phyloP scores from a whole-genome alignment of 2,888 invertebrate genomes.

The Caenorhabditis sp. region DNA sequence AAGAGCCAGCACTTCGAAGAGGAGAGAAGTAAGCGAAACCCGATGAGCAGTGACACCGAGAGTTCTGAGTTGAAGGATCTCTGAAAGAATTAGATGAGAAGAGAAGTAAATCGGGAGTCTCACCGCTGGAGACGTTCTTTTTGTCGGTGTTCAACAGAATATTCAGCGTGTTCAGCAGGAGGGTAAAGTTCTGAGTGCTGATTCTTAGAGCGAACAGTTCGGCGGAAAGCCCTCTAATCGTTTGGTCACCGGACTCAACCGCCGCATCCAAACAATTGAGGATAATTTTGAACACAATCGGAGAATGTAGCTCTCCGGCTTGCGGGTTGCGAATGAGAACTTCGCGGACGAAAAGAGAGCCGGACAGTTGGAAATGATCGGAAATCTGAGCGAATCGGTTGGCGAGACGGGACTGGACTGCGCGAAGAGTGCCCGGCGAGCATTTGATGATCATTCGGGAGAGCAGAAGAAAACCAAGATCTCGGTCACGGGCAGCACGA shows the following conservation, averaged over 20 bases:
- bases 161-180: conserved; percentile 48
- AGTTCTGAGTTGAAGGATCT: conserved; percentile 33
- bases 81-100: conserved; percentile 3
- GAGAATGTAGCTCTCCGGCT: conserved; percentile 57
- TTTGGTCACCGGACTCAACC: conserved; percentile 21
- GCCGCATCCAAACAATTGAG: conserved; percentile 46
- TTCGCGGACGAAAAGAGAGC: conserved; percentile 58
- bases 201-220: conserved; percentile 59
- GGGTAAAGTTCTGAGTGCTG: conserved; percentile 16
- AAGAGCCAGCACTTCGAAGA: conserved; percentile 42
- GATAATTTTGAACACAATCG: conserved; percentile 28
- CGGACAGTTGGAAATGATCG: conserved; percentile 33
- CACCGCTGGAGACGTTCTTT: conserved; percentile 31
- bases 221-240: conserved; percentile 32
- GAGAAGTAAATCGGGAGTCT: neutral
- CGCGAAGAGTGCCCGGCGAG: conserved; percentile 39
- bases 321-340: conserved; percentile 56
- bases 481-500: conserved; percentile 11
- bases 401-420: conserved; percentile 56
- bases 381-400: conserved; percentile 58
- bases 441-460: conserved; percentile 54
- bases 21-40: conserved; percentile 11
- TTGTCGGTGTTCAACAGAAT: conserved; percentile 22
- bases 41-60: conserved; percentile 31
- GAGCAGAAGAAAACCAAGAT: conserved; percentile 57